Evolutionary conservation across 2,888 invertebrate genomes (phyloP).

Genomic region (Coleophora deauratella): DNA sequence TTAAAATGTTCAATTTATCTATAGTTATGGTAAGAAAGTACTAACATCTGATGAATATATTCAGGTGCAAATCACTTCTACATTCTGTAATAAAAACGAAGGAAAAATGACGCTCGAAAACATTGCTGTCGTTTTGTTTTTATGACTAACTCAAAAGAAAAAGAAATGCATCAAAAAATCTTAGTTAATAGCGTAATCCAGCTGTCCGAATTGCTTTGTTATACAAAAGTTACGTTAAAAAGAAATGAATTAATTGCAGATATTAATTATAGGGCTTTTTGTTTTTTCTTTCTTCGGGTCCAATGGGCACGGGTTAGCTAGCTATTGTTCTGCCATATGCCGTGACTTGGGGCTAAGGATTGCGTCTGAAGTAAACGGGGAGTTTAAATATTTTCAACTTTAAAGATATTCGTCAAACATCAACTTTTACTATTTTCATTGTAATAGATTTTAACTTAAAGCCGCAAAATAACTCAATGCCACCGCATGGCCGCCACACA

Average conservation of each 20-base stretch:
- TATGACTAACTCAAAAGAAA: too few species aligned
- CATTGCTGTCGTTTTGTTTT: too few species aligned
- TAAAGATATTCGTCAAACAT: too few species aligned
- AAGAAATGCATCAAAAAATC: conserved; percentile 22
- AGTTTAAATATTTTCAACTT: too few species aligned
- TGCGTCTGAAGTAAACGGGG: not conserved
- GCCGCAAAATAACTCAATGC: not conserved
- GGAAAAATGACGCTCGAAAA: too few species aligned
- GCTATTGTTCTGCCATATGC: conserved; percentile 43
- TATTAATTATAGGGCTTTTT: conserved; percentile 65
- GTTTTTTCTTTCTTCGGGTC: conserved; percentile 34
- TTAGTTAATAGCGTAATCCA: conserved; percentile 19
- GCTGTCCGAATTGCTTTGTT: conserved; percentile 23
- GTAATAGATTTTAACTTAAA: too few species aligned
- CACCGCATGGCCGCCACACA: not conserved
- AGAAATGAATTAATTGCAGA: conserved; percentile 59
- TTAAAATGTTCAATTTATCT: too few species aligned
- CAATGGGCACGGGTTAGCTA: conserved; percentile 12
- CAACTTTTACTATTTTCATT: too few species aligned
- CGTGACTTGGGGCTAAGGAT: conserved; percentile 21
- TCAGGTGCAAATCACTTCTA: too few species aligned
- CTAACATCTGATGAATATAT: too few species aligned
- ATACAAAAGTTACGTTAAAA: conserved; percentile 35
- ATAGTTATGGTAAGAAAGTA: too few species aligned
- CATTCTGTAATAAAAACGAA: too few species aligned